A percentile compares a stretch with the other conserved stretches of the same genome.
Evolutionary conservation across 2,888 invertebrate species (phyloP).

Genomic region (Podabrus alpinus): DNA sequence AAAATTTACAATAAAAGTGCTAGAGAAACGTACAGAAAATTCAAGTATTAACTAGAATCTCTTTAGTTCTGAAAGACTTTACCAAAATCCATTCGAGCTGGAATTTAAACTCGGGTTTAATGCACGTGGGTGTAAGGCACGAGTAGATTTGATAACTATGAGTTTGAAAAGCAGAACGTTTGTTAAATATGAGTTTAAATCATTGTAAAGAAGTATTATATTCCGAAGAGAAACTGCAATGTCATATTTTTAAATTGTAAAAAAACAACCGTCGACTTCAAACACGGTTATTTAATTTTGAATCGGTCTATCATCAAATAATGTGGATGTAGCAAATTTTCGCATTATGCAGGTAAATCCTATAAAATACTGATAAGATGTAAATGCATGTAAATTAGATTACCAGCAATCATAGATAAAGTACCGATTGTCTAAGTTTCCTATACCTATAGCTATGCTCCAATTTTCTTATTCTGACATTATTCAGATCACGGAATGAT

Average conservation of each 20-base stretch:
- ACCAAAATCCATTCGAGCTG: background rate
- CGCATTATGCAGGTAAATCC: background rate
- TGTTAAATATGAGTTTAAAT: background rate
- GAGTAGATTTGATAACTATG: background rate
- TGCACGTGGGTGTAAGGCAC: background rate
- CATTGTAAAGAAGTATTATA: background rate
- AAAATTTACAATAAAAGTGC: background rate
- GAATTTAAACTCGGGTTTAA: background rate
- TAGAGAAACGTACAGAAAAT: background rate
- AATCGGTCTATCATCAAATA: background rate
- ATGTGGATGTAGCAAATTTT: background rate
- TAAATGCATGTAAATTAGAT: conserved; percentile 3
- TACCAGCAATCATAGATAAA: background rate
- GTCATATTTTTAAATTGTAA: background rate
- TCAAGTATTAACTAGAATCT: background rate
- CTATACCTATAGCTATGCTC: background rate
- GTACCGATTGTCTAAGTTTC: background rate
- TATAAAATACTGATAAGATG: background rate
- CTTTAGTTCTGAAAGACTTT: background rate
- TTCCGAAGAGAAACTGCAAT: background rate
- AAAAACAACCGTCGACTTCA: background rate
- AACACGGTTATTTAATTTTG: background rate
- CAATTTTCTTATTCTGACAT: background rate
- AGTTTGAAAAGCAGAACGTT: background rate
- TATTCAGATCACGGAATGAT: background rate